Evolutionary conservation across 1,140 invertebrate genomes (phyloP).

Genomic region (Lerema accius): DNA sequence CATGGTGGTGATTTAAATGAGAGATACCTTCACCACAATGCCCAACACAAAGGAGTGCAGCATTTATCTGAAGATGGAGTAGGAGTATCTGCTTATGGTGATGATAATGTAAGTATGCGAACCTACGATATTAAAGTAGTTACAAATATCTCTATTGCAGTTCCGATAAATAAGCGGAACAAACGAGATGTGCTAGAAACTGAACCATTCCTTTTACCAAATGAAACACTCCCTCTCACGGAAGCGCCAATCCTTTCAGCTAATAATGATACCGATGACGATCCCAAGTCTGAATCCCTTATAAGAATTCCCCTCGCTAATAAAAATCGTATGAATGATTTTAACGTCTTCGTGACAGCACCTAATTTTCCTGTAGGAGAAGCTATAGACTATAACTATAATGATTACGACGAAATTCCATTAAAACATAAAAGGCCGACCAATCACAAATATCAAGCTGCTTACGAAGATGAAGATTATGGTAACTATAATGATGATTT

Average conservation of each 20-base stretch:
- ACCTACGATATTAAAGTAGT: slow-evolving; percentile 24
- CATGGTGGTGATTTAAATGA: slow-evolving; percentile 44
- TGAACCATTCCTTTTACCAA: slow-evolving; percentile 44
- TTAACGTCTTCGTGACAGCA: slow-evolving; percentile 49
- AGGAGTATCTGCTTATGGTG: slow-evolving; percentile 63
- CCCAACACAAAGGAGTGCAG: slow-evolving; percentile 57
- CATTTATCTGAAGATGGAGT: slow-evolving; percentile 66
- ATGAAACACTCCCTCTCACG: slow-evolving; percentile 30
- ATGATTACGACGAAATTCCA: slow-evolving; percentile 50
- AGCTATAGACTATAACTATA: slow-evolving; percentile 45
- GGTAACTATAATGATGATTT: slow-evolving; percentile 51
- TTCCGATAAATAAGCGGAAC: slow-evolving; percentile 22
- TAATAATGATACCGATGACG: slow-evolving; percentile 20
- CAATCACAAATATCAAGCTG: slow-evolving; percentile 42
- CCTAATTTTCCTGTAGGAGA: slow-evolving; percentile 59
- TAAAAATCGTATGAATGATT: slow-evolving; percentile 42
- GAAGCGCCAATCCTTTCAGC: slow-evolving; percentile 18
- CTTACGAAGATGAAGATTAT: slow-evolving; percentile 59
- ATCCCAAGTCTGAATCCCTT: slow-evolving; percentile 48
- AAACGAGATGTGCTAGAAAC: slow-evolving; percentile 48
- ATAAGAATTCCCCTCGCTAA: slow-evolving; percentile 45
- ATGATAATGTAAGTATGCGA: slow-evolving; percentile 71
- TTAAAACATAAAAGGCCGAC: slow-evolving; percentile 34
- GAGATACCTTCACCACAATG: slow-evolving; percentile 57
- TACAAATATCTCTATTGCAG: slow-evolving; percentile 30